Conservation (phyloP, 2,113 vertebrate genomes). For the Lophius piscatorius region DNA sequence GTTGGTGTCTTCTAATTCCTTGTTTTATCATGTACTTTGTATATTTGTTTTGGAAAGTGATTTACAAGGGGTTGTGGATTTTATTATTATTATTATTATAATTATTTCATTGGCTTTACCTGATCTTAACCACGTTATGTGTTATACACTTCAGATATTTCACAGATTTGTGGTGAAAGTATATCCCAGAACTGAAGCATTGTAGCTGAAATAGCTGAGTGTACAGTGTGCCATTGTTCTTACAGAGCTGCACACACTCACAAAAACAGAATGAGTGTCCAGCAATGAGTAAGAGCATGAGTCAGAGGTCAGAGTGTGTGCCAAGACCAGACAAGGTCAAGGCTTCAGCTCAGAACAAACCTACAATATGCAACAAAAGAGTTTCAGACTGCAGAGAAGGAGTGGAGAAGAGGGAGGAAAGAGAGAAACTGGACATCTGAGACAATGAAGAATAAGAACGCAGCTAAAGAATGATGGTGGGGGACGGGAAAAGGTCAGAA, state of each 20-base stretch:
- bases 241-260: slow-evolving; percentile 6
- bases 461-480: slow-evolving; percentile 28
- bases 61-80: too few species aligned
- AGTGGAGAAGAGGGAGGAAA: neutral
- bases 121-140: too few species aligned
- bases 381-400: slow-evolving; percentile 28
- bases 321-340: slow-evolving; percentile 62
- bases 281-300: slow-evolving; percentile 57
- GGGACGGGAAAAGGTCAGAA: slow-evolving; percentile 22
- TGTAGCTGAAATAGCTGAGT: slow-evolving; percentile 36
- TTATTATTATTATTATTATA: too few species aligned
- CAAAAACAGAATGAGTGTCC: slow-evolving; percentile 27
- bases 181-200: neutral
- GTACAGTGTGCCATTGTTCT: slow-evolving; percentile 29
- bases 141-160: neutral
- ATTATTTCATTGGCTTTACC: too few species aligned
- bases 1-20: too few species aligned
- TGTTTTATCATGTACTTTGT: too few species aligned
- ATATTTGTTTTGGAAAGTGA: too few species aligned
- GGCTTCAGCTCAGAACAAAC: slow-evolving; percentile 50
- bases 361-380: slow-evolving; percentile 44
- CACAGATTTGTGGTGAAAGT: neutral
- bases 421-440: slow-evolving; percentile 3
- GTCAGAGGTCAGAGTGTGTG: slow-evolving; percentile 61
- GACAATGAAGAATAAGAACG: slow-evolving; percentile 2